Evolutionary conservation across 2,797 vertebrate species (phyloP).

Genomic region (Graptemys geographica): DNA sequence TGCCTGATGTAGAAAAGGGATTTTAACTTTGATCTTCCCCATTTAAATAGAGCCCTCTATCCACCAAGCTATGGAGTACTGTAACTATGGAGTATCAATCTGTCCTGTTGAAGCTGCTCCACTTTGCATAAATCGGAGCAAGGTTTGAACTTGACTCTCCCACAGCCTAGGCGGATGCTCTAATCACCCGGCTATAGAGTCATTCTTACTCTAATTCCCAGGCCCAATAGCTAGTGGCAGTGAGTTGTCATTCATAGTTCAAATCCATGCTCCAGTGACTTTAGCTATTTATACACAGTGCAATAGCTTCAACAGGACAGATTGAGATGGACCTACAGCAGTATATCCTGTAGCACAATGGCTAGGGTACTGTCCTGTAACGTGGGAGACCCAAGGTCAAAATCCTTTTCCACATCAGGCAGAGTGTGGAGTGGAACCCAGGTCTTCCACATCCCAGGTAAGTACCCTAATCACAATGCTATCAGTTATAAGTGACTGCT

Average conservation of each 20-base stretch:
- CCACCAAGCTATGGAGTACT: no score
- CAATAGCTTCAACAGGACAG: not conserved
- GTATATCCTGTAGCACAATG: not conserved
- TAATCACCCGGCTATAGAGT: no score
- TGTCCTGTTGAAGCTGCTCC: no score
- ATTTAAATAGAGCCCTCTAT: no score
- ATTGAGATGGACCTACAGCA: not conserved
- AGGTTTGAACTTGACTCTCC: no score
- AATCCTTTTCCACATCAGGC: not conserved
- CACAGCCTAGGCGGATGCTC: no score
- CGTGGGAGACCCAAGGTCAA: not conserved
- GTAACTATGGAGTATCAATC: no score
- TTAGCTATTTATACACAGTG: not conserved
- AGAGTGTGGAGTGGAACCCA: not conserved
- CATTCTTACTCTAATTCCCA: no score
- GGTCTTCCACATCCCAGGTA: not conserved
- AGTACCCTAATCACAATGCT: not conserved
- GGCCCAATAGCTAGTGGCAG: not conserved
- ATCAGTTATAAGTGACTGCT: not conserved
- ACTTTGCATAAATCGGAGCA: no score
- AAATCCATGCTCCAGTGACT: not conserved
- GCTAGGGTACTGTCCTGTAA: not conserved
- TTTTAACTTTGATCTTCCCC: not conserved
- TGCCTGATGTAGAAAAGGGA: not conserved
- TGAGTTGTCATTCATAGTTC: not conserved